Percentiles rank a stretch among this genome's conserved stretches.
Conservation (phyloP, 2,113 vertebrate genomes). For the Oophaga pumilio region DNA sequence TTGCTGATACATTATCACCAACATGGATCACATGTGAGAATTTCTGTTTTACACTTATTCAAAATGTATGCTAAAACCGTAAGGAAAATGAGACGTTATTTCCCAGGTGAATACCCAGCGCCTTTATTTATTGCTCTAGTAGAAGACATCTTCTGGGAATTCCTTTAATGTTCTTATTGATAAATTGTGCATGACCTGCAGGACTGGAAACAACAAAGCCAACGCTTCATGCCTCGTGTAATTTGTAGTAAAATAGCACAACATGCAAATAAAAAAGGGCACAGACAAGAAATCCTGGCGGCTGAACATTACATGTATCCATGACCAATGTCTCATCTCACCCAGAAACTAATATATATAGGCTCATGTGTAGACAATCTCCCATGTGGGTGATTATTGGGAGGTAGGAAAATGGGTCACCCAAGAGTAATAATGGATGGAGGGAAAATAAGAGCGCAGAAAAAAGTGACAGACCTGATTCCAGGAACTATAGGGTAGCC, state of each 20-base stretch:
- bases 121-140: background rate
- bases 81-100: background rate
- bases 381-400: constrained; percentile 54
- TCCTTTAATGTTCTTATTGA: constrained; percentile 13
- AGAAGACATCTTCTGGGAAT: background rate
- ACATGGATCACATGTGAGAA: background rate
- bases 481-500: background rate
- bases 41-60: background rate
- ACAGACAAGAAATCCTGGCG: background rate
- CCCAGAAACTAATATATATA: constrained; percentile 47
- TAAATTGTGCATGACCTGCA: constrained; percentile 5
- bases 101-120: background rate
- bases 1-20: constrained; percentile 24
- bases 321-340: constrained; percentile 12
- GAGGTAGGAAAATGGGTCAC: constrained; percentile 51
- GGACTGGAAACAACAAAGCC: background rate
- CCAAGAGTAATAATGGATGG: constrained; percentile 27
- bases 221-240: background rate
- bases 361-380: constrained; percentile 24
- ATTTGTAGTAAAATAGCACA: background rate
- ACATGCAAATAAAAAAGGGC: background rate
- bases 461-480: constrained; percentile 12
- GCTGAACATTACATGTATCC: background rate
- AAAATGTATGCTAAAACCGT: background rate
- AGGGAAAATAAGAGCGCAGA: constrained; percentile 1